Evolutionary conservation across 2,797 vertebrate species (phyloP).

Genomic region (Bucorvus abyssinicus): DNA sequence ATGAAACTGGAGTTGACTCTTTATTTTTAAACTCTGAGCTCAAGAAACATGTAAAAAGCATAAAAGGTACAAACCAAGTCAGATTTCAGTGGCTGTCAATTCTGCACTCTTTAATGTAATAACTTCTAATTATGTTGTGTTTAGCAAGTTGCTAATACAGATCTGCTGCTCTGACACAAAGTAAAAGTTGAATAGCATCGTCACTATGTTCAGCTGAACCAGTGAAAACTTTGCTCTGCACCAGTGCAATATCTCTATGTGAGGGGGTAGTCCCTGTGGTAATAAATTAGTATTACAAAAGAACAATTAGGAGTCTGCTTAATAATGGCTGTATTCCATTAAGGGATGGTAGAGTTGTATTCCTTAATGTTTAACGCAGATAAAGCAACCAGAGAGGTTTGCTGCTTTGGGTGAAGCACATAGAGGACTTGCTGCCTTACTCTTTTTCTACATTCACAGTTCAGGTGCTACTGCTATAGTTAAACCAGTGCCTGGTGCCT

Average conservation of each 20-base stretch:
- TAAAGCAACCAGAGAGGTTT: not conserved
- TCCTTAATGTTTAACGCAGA: not conserved
- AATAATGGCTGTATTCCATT: not conserved
- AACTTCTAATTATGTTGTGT: not conserved
- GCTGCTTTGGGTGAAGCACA: not conserved
- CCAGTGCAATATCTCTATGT: fast-evolving
- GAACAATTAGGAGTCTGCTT: not conserved
- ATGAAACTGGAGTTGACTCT: not conserved
- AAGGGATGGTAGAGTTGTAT: not conserved
- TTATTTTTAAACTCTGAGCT: not conserved
- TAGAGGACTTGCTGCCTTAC: not conserved
- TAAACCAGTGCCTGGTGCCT: not conserved
- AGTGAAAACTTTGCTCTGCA: not conserved
- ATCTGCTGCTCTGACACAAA: not conserved
- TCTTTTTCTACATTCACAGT: not conserved
- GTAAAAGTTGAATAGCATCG: not conserved
- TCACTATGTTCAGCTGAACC: not conserved
- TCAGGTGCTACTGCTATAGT: not conserved
- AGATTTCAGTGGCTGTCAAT: not conserved
- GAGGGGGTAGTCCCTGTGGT: not conserved
- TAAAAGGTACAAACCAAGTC: not conserved
- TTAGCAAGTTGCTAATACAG: not conserved
- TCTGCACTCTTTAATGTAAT: not conserved
- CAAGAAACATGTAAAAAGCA: not conserved
- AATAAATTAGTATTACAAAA: not conserved